A percentile compares a stretch with the other conserved stretches of the same genome.
Evolutionary conservation across 1,140 invertebrate species (phyloP).

Genomic region (Drosophila gunungcola): DNA sequence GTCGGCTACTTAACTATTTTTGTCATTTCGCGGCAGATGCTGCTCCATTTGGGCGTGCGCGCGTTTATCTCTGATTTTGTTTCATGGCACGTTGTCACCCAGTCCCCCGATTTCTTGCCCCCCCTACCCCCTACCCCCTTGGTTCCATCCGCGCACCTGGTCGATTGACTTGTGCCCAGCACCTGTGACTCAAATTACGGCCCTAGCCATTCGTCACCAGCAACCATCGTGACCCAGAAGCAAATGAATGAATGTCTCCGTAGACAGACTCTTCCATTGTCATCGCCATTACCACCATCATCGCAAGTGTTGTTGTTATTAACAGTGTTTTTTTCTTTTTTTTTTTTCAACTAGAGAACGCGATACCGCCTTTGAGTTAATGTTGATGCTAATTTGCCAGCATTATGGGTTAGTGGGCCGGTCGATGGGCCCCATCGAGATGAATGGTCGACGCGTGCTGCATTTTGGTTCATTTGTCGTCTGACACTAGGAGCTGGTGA

Average conservation of each 20-base stretch:
- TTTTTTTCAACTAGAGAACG: constrained; percentile 14
- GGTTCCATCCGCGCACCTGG: neutral
- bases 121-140: no score
- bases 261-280: constrained; percentile 30
- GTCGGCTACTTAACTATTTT: constrained; percentile 78
- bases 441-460: constrained; percentile 9
- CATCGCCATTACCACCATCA: constrained; percentile 16
- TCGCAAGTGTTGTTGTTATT: constrained; percentile 12
- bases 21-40: constrained; percentile 46
- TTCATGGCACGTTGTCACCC: constrained; percentile 45
- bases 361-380: constrained; percentile 17
- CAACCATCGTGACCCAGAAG: constrained; percentile 45
- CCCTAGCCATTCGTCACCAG: constrained; percentile 6
- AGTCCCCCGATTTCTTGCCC: neutral
- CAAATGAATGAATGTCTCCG: constrained; percentile 26
- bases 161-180: constrained; percentile 22
- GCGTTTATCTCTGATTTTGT: constrained; percentile 53
- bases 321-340: constrained; percentile 10
- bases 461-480: neutral
- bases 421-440: neutral
- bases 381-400: constrained; percentile 52
- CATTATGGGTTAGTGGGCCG: constrained; percentile 57
- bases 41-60: constrained; percentile 57
- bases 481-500: neutral
- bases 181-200: constrained; percentile 5